phyloP scores from a whole-genome alignment of 2,888 invertebrate species.

The Ectobius pallidus region DNA sequence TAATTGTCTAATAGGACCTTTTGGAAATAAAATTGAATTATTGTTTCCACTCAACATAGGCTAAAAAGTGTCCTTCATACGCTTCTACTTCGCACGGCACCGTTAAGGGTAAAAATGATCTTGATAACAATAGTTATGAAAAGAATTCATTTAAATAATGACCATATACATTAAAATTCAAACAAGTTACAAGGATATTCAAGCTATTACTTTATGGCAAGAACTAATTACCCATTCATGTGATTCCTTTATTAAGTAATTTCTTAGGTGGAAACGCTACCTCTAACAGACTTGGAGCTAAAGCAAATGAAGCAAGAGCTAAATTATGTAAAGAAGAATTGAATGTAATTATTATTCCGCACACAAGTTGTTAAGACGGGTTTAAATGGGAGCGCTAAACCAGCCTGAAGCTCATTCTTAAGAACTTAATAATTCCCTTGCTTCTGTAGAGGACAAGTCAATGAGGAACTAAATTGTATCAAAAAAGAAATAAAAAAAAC shows the following conservation, averaged over 20 bases:
- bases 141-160: neutral
- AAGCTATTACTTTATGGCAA: neutral
- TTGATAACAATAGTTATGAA: too few relatives aligned
- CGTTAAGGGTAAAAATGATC: too few relatives aligned
- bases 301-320: neutral
- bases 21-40: too few relatives aligned
- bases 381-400: neutral
- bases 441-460: neutral
- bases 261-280: too few relatives aligned
- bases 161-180: neutral
- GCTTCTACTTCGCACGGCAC: too few relatives aligned
- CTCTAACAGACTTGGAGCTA: too few relatives aligned
- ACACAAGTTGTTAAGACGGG: neutral
- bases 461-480: conserved; percentile 1
- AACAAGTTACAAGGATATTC: neutral
- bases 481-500: neutral
- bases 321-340: conserved; percentile 10
- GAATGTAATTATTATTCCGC: conserved; percentile 20
- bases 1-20: too few relatives aligned
- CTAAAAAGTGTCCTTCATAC: too few relatives aligned
- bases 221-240: neutral
- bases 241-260: neutral
- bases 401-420: neutral
- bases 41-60: too few relatives aligned
- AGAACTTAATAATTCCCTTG: neutral